Evolutionary conservation across 2,888 invertebrate species (phyloP), one percentile per base, ranked within the genome.

Genomic region (Pyrrhia umbra): DNA sequence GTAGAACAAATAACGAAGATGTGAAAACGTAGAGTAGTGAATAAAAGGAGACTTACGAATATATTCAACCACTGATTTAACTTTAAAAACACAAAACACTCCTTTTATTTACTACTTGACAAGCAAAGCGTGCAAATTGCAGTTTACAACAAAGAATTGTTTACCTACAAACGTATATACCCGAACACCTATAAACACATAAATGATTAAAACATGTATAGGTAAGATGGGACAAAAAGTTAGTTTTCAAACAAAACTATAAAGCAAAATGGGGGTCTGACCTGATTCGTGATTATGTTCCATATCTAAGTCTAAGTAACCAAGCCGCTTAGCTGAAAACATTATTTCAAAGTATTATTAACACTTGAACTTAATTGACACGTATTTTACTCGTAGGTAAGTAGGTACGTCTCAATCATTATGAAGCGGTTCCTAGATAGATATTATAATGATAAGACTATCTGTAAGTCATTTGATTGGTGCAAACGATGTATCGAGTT

Each of bases 81-180:
- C 15, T 8, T 46, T 21, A 6, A 2, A 15, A 10, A 10, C 18
- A 18, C 27, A 39, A n/a, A 18, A 2, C 5, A 50, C 40, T 62
- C 42, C 20, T 62, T 62, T 63, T 75, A 55, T 69, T 55, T 40
- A 63, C 45, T 55, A 54, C 54, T 46, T 58, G 51, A 13, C 13
- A 58, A 75, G 71, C 64, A 6, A 69, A 15, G 13, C 43, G 15
- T 62, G 55, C 50, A 43, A 61, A 57, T 45, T n/a, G 51, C 20
- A 70, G 50, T 34, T 59, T 62, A 64, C 39, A 58, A 70, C 58
- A 70, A 70, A 77, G 39, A 63, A 75, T 77, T 77, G 74, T 83
- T 90, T 92, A 92, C 92, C 92, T 83, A 90, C 82, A 79, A 92
- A 92, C 56, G 87, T 88, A 87, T 92, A 92, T 15, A 92, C 90